Base-by-base conservation (phyloP, 2,888 invertebrate species). In the Scaptomyza reducta region DNA sequence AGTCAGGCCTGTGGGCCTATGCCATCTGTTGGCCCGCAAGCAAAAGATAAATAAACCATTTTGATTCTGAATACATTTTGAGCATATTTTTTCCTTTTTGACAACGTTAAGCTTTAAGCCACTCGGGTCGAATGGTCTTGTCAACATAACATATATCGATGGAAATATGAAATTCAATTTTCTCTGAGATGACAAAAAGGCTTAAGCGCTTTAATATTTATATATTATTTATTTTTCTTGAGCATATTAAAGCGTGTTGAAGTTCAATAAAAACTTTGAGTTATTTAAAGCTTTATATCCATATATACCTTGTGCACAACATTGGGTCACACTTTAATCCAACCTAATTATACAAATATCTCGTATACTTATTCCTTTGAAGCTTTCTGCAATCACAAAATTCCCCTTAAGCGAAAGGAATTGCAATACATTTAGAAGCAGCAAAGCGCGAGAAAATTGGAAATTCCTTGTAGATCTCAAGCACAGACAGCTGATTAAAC, bases 31-130 rank as follows among this genome's bases (percentile, higher is more conserved):
- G 7, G 7, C 10, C 31, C 31, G 9, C 9, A 31, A 31, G 1
- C 9, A 31, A 41, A 10, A 40, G 29, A 18, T 29, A 49, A 53
- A 44, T 49, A 44, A 45, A 45, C 38, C 14, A 50, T 59, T 67
- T 44, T 44, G 10, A 31, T 42, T 27, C 13, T 1, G 3, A 22
- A 33, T 40, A 11, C 33, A 51, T 38, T 44, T 31, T 29, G 13
- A 13, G 27, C 49, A 50, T 56, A 25, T 41, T 42, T 47, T 42
- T 14, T 14, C 10, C 35, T 42, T 47, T 42, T 14, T 14, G 3
- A 9, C 10, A 58, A 53, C 38, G n/a, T 14, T 13, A n/a, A 10
- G 22, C 50, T 16, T 31, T 18, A 46, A 31, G 18, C 31, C 47
- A 22, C n/a, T 16, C 13, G 22, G 46, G 9, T 53, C 33, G 13